Base-by-base conservation (phyloP, 2,888 invertebrate genomes). In the Periphyllus acericola region DNA sequence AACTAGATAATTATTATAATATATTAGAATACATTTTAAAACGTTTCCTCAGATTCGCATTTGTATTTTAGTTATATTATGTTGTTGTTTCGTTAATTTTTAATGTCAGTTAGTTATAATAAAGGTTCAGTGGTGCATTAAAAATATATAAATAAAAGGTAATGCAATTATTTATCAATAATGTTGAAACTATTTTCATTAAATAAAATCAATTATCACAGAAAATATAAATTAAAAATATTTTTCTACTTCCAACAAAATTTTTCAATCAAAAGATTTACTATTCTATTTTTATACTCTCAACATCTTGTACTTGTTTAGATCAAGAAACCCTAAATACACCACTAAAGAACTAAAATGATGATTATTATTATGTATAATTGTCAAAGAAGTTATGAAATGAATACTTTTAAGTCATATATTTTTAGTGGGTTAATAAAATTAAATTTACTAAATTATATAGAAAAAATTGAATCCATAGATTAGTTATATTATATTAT, bases 1-100 rank as follows among this genome's bases (percentile, higher is more conserved):
- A 11, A 72, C 19, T 36, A 60, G 21, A 74, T 74, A 83, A 19
- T 66, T 46, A 76, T 66, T 76, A 81, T 14, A 36, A 40, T 83
- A 32, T 66, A 19, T 74, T 74, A 17, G 25, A 76, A 32, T 66
- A 46, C 46, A 25, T 32, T 66, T 46, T 78, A 85, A 76, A 85
- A 68, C 9, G 21, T 85, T 78, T 78, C 84, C 76, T 85, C 84
- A 78, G 76, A 46, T 85, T 78, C 46, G 68, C 76, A 78, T 78
- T 84, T 66, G 32, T 76, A 76, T 76, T 85, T 46, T 52, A 83
- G 3, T 60, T 9, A 60, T 68, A 85, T 85, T 84, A 85, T 85
- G 84, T 85, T 85, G 76, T 85, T 85, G 84, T 78, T 78, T 85
- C 32, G 66, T 85, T 78, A 46, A 46, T 76, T 66, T 83, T 78